phyloP scores from a whole-genome alignment of 2,797 vertebrate species.

The Vultur gryphus region DNA sequence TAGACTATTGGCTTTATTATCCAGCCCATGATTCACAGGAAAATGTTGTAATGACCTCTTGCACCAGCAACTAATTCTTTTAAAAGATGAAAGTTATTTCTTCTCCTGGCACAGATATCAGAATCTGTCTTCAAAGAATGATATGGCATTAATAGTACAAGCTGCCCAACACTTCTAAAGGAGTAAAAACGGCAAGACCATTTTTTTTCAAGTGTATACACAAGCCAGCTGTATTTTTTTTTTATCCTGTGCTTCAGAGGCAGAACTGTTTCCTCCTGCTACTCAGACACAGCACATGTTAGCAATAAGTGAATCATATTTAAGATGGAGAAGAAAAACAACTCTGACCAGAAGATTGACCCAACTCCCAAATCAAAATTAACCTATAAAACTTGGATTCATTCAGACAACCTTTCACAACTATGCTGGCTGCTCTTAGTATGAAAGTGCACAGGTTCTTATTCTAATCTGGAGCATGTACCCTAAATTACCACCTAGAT shows the following conservation, averaged over 20 bases:
- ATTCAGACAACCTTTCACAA: background rate
- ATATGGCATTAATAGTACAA: constrained; percentile 55
- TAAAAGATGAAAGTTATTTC: constrained; percentile 56
- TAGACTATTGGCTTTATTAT: constrained; percentile 47
- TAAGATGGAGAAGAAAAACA: constrained; percentile 50
- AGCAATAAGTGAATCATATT: constrained; percentile 56
- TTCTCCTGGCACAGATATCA: constrained; percentile 52
- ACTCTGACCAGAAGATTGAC: constrained; percentile 2
- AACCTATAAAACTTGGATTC: background rate
- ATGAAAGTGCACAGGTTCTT: background rate
- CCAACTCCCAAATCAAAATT: constrained; percentile 12
- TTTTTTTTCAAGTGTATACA: constrained; percentile 36
- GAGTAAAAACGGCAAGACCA: background rate
- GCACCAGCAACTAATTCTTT: constrained; percentile 50
- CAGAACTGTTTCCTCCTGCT: constrained; percentile 49
- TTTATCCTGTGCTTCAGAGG: constrained; percentile 27
- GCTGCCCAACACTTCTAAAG: constrained; percentile 60
- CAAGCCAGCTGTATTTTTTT: constrained; percentile 48
- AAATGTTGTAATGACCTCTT: constrained; percentile 55
- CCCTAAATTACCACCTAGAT: background rate
- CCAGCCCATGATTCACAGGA: constrained; percentile 36
- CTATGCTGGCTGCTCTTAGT: background rate
- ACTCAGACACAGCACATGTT: constrained; percentile 48
- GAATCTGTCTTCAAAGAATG: constrained; percentile 53
- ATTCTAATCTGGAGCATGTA: background rate